Evolutionary conservation across 1,140 invertebrate species (phyloP).

Genomic region (Triops cancriformis): DNA sequence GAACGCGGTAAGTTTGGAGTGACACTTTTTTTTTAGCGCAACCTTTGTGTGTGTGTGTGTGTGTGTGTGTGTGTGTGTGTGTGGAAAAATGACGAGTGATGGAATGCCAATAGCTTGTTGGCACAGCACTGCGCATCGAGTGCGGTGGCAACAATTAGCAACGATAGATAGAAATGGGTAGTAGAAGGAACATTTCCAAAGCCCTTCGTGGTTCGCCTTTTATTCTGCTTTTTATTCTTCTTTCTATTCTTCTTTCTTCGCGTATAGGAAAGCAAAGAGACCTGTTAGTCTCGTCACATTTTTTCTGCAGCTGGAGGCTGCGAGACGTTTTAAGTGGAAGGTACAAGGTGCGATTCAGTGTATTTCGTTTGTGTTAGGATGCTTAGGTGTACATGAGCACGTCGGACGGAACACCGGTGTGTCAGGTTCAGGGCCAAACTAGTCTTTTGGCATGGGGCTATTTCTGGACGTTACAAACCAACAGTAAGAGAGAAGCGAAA

Average conservation of each 20-base stretch:
- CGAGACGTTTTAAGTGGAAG: too few species aligned
- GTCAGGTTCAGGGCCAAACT: background rate
- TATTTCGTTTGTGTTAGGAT: too few species aligned
- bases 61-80: background rate
- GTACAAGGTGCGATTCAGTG: too few species aligned
- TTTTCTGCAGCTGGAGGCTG: too few species aligned
- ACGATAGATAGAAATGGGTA: too few species aligned
- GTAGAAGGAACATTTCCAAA: too few species aligned
- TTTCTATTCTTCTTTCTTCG: too few species aligned
- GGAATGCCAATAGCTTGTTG: background rate
- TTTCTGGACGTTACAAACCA: background rate
- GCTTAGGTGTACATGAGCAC: background rate
- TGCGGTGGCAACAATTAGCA: background rate
- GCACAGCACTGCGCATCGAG: background rate
- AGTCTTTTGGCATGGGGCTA: background rate
- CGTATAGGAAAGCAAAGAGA: too few species aligned
- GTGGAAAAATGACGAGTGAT: slow-evolving; percentile 12
- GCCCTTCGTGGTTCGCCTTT: too few species aligned
- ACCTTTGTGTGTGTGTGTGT: background rate
- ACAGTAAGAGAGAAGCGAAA: background rate
- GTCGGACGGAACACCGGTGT: background rate
- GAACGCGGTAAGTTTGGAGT: slow-evolving; percentile 26
- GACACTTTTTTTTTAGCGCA: slow-evolving; percentile 28
- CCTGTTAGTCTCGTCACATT: too few species aligned
- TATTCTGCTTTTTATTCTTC: too few species aligned